Evolutionary conservation across 2,888 invertebrate species (phyloP), one percentile per base, ranked within the genome.

Genomic region (Drosophila peninsularis): DNA sequence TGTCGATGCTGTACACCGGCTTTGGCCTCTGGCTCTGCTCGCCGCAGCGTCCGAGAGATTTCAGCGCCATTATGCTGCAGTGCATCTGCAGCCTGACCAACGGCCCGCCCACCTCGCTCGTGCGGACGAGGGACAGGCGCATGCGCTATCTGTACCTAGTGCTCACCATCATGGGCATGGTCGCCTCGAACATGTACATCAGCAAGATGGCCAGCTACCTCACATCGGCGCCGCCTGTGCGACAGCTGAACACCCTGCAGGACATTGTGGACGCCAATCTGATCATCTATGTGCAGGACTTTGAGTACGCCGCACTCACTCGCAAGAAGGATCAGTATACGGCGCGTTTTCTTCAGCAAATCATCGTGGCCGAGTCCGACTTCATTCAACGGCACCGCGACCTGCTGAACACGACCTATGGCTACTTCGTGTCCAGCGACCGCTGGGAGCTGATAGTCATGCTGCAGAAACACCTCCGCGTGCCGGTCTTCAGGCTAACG

Each of bases 171-270:
- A 61, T 88, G 52, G 91, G 91, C 0, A 70, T 91, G 1, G 69
- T 87, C 37, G 65, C 67, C 1, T 88, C 91, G 36, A 91, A 88
- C 39, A 71, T 90, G 82, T 91, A 86, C 54, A 65, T 85, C 21
- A 79, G 89, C 0, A 87, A 89, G 39, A 78, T 91, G 76, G 69
- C 91, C 19, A 91, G 91, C 52, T 91, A 80, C 61, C 69, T 91
- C 6, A 83, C 90, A 1, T 74, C 82, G 0, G 71, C 80, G 0
- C 85, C 80, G 5, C 49, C 66, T 0, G 72, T 67, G 2, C 42
- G 44, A 0, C 91, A 91, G 62, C 50, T 91, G 1, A 69, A 85
- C 34, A 82, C 83, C 0, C 52, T 83, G 3, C 65, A 90, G 34
- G 91, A 91, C 27, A 63, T 91, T 1, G 78, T 90, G 0, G 62